These are phyloP conservation scores for Nomada ferruginata DNA, from an alignment of 2,888 invertebrate species.

Conservation along the genomic window DNA sequence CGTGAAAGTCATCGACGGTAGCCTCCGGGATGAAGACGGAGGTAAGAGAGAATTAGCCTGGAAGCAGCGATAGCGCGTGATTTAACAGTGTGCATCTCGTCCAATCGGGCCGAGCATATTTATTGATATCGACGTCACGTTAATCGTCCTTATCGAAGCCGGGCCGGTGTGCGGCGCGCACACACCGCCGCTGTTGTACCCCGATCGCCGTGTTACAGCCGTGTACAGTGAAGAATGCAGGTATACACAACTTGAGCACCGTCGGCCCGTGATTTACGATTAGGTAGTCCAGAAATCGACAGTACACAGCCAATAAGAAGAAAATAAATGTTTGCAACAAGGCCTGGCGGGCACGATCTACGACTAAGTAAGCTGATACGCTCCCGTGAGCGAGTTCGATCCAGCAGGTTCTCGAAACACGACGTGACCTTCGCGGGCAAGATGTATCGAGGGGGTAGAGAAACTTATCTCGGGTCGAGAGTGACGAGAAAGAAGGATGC, in stretches of 20 bases:
- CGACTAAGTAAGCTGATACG: slow-evolving; percentile 72
- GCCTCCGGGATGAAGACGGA: neutral
- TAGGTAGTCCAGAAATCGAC: slow-evolving; percentile 75
- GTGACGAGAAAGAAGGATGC: slow-evolving; percentile 51
- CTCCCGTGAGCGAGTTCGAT: slow-evolving; percentile 69
- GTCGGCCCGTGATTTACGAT: slow-evolving; percentile 72
- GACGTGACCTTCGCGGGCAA: slow-evolving; percentile 60
- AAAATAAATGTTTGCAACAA: slow-evolving; percentile 69
- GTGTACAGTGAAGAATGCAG: slow-evolving; percentile 67
- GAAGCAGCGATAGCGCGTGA: slow-evolving; percentile 34
- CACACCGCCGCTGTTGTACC: slow-evolving; percentile 51
- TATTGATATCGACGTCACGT: slow-evolving; percentile 64
- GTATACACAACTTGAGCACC: slow-evolving; percentile 62
- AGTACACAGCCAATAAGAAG: slow-evolving; percentile 74
- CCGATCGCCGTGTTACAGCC: slow-evolving; percentile 67
- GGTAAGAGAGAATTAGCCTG: slow-evolving; percentile 31
- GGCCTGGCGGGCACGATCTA: slow-evolving; percentile 72
- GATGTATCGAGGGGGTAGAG: slow-evolving; percentile 63
- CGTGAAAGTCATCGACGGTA: neutral
- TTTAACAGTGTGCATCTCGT: slow-evolving; percentile 41
- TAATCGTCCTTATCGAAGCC: slow-evolving; percentile 65
- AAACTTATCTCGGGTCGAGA: slow-evolving; percentile 51
- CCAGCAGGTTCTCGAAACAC: slow-evolving; percentile 70
- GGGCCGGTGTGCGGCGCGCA: slow-evolving; percentile 41
- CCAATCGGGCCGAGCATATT: slow-evolving; percentile 37